Percentiles rank a stretch among this genome's conserved stretches.
Evolutionary conservation across 53 echinoderm and acorn worm species (phyloP).

Genomic region (Temnopleurus reevesii): DNA sequence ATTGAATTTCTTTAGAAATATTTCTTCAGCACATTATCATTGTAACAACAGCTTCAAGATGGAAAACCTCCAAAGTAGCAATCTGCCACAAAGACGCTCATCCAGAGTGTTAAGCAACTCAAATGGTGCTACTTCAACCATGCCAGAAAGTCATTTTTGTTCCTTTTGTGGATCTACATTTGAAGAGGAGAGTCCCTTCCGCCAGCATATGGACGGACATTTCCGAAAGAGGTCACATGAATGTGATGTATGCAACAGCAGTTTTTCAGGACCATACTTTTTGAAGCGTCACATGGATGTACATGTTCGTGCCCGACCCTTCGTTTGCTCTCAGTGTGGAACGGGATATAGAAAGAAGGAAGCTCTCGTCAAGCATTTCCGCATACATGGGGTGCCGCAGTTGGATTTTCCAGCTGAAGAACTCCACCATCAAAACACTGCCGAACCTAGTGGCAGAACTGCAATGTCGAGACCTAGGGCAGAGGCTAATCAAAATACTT

Average conservation of each 20-base stretch:
- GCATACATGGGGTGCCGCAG: neutral
- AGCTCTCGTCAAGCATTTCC: neutral
- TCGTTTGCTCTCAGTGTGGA: neutral
- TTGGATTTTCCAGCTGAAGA: neutral
- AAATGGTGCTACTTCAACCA: neutral
- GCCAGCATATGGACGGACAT: neutral
- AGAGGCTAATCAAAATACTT: neutral
- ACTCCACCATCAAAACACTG: neutral
- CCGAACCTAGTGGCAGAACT: neutral
- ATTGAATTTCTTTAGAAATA: too few species aligned
- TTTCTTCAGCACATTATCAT: too few species aligned
- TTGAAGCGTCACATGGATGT: slow-evolving; percentile 5
- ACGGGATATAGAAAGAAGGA: slow-evolving; percentile 5
- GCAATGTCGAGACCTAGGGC: neutral
- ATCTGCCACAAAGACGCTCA: too few species aligned
- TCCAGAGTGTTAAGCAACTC: too few species aligned
- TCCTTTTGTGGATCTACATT: neutral
- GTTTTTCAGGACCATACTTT: neutral
- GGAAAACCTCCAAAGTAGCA: too few species aligned
- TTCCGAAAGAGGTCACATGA: neutral
- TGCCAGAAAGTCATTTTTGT: neutral
- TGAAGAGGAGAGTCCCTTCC: neutral
- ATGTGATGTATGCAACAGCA: slow-evolving; percentile 1
- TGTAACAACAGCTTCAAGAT: too few species aligned
- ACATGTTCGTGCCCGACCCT: neutral